These are phyloP conservation scores for Poecile montanus DNA, from an alignment of 2,797 vertebrate species.

Conservation along the genomic window DNA sequence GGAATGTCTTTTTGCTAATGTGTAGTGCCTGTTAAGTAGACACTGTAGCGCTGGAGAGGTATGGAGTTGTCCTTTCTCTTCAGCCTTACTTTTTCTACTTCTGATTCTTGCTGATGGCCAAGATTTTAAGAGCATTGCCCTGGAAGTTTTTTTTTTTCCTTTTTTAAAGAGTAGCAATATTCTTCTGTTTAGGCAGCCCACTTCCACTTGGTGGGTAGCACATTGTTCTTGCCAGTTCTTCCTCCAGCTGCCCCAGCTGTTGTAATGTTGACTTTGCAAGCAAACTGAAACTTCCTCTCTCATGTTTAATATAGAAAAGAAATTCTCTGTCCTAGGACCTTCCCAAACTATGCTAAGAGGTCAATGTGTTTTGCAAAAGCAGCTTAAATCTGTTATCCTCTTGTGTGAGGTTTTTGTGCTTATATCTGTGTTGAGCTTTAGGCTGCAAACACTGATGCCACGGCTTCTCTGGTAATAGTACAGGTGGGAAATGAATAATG, in stretches of 20 bases:
- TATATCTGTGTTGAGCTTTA: neutral
- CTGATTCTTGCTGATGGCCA: neutral
- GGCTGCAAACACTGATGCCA: neutral
- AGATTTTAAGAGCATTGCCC: neutral
- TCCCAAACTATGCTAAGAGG: neutral
- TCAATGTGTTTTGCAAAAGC: neutral
- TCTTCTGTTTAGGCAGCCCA: neutral
- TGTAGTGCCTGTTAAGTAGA: neutral
- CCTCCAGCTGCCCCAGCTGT: neutral
- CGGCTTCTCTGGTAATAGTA: neutral
- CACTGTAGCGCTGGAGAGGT: neutral
- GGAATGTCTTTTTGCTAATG: neutral
- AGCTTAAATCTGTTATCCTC: neutral
- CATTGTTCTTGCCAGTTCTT: neutral
- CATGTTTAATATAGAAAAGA: neutral
- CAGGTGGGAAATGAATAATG: neutral
- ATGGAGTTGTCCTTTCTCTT: neutral
- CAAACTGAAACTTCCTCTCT: neutral
- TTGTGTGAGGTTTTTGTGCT: rapidly evolving
- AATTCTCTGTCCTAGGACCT: neutral
- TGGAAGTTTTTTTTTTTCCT: neutral
- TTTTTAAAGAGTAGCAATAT: neutral
- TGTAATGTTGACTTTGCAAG: neutral
- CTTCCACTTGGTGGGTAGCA: neutral
- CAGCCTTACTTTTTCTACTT: neutral